Evolutionary conservation across 2,888 invertebrate genomes (phyloP).

Genomic region (Sphaerophoria taeniata): DNA sequence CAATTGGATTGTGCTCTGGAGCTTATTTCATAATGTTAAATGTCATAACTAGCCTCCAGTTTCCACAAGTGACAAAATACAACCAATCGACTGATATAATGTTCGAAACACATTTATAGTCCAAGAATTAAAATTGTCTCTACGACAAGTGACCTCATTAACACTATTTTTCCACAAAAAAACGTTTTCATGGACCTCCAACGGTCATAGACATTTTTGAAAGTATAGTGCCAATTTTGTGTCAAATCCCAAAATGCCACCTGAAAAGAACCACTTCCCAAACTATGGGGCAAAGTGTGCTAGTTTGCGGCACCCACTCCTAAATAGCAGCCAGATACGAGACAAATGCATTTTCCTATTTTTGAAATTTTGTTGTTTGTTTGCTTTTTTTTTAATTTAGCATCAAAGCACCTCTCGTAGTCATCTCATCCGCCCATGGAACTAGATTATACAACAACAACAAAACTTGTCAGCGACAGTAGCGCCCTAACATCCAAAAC

Average conservation of each 20-base stretch:
- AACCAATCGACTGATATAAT: slow-evolving; percentile 19
- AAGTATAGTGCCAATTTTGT: no score
- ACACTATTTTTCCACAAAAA: no score
- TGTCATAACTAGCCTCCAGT: slow-evolving; percentile 48
- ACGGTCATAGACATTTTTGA: no score
- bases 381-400: slow-evolving; percentile 28
- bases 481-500: slow-evolving; percentile 35
- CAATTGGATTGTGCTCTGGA: slow-evolving; percentile 3
- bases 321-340: slow-evolving; percentile 48
- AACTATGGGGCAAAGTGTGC: slow-evolving; percentile 52
- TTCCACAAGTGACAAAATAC: slow-evolving; percentile 26
- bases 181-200: no score
- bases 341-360: slow-evolving; percentile 72
- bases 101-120: neutral
- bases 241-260: no score
- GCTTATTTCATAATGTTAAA: slow-evolving; percentile 16
- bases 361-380: slow-evolving; percentile 54
- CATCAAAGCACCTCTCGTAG: slow-evolving; percentile 23
- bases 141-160: no score
- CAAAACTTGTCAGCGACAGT: slow-evolving; percentile 6
- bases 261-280: neutral
- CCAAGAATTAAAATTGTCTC: neutral
- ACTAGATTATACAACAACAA: slow-evolving; percentile 58
- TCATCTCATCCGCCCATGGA: slow-evolving; percentile 65
- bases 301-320: slow-evolving; percentile 67